Percentiles rank a stretch among this genome's conserved stretches.
Conservation (phyloP, 2,888 invertebrate genomes). For the Volucella inflata region DNA sequence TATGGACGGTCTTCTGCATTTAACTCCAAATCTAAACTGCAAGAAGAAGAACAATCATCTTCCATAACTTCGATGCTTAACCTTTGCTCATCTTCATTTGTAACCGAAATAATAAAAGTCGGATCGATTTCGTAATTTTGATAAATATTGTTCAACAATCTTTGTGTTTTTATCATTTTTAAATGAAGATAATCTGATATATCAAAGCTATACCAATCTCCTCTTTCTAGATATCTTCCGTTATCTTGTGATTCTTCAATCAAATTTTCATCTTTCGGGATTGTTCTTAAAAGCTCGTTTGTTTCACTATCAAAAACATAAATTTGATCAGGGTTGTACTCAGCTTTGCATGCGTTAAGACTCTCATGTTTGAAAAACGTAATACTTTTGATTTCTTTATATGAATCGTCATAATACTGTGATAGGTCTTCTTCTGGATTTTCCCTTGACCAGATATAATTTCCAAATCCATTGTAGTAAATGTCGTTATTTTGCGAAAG, state of each 20-base stretch:
- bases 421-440: neutral
- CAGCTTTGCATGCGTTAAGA: neutral
- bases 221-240: neutral
- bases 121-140: neutral
- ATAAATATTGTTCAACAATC: neutral
- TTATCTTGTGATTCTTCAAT: neutral
- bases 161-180: neutral
- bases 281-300: neutral
- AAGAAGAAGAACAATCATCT: neutral
- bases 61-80: neutral
- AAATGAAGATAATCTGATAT: neutral
- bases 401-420: neutral
- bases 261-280: neutral
- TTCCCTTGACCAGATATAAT: neutral
- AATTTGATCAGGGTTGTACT: neutral
- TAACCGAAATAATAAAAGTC: neutral
- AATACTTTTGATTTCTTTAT: neutral
- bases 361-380: constrained; percentile 2
- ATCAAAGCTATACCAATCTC: neutral
- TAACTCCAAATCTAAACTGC: neutral
- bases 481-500: constrained; percentile 8
- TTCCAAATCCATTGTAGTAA: neutral
- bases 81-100: neutral
- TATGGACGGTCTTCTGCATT: neutral
- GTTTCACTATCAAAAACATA: neutral